Base-by-base conservation (phyloP, 2,797 vertebrate species). In the Pelochelys cantorii region DNA sequence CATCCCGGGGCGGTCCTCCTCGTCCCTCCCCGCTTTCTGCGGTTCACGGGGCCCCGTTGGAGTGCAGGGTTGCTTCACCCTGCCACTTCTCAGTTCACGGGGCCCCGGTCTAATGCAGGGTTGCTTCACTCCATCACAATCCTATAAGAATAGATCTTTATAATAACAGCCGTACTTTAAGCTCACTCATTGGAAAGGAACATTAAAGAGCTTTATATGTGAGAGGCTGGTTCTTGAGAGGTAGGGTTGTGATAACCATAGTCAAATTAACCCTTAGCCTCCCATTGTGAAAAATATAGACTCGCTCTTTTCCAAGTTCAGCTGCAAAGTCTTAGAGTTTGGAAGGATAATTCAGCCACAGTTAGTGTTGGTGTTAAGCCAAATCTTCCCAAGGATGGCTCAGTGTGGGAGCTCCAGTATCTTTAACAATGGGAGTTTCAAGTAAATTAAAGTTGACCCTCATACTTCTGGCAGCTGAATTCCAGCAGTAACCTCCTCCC, bases 391-490 rank as follows among this genome's bases (percentile, higher is more conserved):
- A 96, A 92, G 0, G 80, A 55, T 55, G 79, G 86, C 95, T 87
- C 82, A 96, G 62, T 90, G 96, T 92, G 96, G 95, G 94, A 95
- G 94, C 94, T 90, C 88, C 90, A 82, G 55, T 90, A 75, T 85
- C 75, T 96, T 96, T 96, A 97, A 95, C 93, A 90, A 96, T 82
- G 48, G 88, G 86, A 96, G 79, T 77, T 89, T 96, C 5, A 11
- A 92, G 83, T 90, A 95, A 95, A 94, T 97, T 96, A 92, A 96
- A 95, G 79, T 81, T 96, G 95, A 95, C 92, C 94, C 91, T 95
- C 88, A 93, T 92, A 90, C 85, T 95, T 97, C 93, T 95, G 94
- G 91, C 86, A 83, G 93, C 53, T 95, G 79, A 96, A 96, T 96
- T 96, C 94, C 92, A 91, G 75, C 90, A 92, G 91, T 97, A 96